Percentiles rank a stretch among this genome's conserved stretches.
phyloP scores from a whole-genome alignment of 2,113 vertebrate genomes.

The Prinia subflava region DNA sequence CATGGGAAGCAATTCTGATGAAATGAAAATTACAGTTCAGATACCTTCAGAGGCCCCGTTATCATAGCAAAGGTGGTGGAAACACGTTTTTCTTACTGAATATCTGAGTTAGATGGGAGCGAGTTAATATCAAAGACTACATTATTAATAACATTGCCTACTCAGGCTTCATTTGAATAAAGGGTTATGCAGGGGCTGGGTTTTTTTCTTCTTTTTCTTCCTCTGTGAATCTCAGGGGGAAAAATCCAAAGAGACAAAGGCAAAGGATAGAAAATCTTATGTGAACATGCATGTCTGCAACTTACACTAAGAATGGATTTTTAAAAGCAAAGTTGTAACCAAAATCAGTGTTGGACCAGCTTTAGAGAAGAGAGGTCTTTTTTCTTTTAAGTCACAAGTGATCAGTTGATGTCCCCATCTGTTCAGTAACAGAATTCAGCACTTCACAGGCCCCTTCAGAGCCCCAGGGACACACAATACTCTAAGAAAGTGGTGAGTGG shows the following conservation, averaged over 20 bases:
- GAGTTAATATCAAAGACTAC: conserved; percentile 25
- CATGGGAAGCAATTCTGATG: not conserved
- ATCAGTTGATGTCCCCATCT: not conserved
- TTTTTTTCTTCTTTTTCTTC: not conserved
- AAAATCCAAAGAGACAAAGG: not conserved
- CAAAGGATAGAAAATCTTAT: not conserved
- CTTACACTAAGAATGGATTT: not conserved
- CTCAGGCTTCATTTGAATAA: conserved; percentile 39
- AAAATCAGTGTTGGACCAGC: not conserved
- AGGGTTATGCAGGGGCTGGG: not conserved
- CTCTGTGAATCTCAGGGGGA: not conserved
- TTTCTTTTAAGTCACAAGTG: not conserved
- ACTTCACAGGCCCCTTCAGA: not conserved
- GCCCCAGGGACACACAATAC: not conserved
- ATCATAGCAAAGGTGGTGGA: not conserved
- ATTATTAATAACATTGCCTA: conserved; percentile 46
- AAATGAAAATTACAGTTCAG: not conserved
- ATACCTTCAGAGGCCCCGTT: not conserved
- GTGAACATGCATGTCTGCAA: not conserved
- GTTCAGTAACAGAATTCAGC: not conserved
- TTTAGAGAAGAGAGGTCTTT: not conserved
- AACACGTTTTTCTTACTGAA: not conserved
- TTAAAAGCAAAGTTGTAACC: not conserved
- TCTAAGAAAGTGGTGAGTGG: not conserved
- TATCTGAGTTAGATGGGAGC: not conserved